phyloP scores from a whole-genome alignment of 2,113 vertebrate species.

The Butorides virescens region DNA sequence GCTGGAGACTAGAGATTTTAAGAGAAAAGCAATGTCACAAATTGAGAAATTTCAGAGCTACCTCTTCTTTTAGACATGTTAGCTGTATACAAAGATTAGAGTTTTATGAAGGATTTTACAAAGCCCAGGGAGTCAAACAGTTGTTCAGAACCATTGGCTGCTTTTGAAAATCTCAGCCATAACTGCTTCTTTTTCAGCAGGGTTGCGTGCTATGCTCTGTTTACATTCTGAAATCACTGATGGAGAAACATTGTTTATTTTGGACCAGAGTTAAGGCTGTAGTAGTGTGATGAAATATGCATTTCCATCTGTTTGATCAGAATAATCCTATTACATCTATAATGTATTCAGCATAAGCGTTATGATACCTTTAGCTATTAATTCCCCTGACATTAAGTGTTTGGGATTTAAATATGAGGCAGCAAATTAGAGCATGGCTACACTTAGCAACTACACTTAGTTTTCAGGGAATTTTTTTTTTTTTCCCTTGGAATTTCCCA shows the following conservation, averaged over 20 bases:
- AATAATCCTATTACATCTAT: constrained; percentile 58
- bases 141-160: neutral
- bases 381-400: constrained; percentile 25
- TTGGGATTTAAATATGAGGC: constrained; percentile 12
- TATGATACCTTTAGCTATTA: constrained; percentile 35
- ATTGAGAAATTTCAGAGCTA: neutral
- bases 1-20: neutral
- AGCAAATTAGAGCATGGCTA: neutral
- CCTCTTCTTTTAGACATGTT: neutral
- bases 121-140: neutral
- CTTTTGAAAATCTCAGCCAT: neutral
- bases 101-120: constrained; percentile 2
- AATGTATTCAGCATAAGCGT: constrained; percentile 6
- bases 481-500: neutral
- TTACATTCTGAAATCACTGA: constrained; percentile 32
- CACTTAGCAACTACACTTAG: neutral
- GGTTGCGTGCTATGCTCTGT: neutral
- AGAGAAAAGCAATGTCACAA: neutral
- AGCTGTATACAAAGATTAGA: neutral
- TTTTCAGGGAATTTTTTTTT: neutral
- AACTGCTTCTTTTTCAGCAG: neutral
- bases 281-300: constrained; percentile 50
- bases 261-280: neutral
- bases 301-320: constrained; percentile 64
- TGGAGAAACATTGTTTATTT: constrained; percentile 44